Percentiles rank a stretch among this genome's conserved stretches.
phyloP scores from a whole-genome alignment of 2,888 invertebrate species.

The Heliconius sara region DNA sequence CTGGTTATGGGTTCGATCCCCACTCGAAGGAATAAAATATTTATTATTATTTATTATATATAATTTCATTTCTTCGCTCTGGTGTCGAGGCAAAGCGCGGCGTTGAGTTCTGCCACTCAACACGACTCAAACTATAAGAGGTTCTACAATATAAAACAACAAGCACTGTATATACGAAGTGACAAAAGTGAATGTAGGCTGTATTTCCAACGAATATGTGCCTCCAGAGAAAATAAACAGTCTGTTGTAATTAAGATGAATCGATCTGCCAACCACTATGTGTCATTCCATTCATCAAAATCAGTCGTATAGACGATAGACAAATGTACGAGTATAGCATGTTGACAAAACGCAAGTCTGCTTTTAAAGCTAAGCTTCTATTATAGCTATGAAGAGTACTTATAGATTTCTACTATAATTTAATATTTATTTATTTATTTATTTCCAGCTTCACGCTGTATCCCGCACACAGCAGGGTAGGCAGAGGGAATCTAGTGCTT shows the following conservation, averaged over 20 bases:
- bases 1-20: too few relatives aligned
- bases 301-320: neutral
- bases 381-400: neutral
- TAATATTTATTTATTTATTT: too few relatives aligned
- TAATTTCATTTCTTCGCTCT: too few relatives aligned
- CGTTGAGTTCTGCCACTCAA: too few relatives aligned
- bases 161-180: neutral
- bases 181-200: neutral
- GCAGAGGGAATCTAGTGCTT: too few relatives aligned
- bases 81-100: too few relatives aligned
- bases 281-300: conserved; percentile 13
- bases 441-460: too few relatives aligned
- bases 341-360: neutral
- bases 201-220: neutral
- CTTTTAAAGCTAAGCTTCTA: neutral
- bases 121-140: neutral
- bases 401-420: neutral
- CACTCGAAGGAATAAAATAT: too few relatives aligned
- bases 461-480: too few relatives aligned
- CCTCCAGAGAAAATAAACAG: neutral
- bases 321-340: neutral
- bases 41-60: too few relatives aligned
- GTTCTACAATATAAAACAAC: neutral
- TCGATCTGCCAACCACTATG: conserved; percentile 9
- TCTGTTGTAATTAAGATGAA: conserved; percentile 17